Evolutionary conservation across 2,888 invertebrate species (phyloP).

Genomic region (Acheta domesticus): DNA sequence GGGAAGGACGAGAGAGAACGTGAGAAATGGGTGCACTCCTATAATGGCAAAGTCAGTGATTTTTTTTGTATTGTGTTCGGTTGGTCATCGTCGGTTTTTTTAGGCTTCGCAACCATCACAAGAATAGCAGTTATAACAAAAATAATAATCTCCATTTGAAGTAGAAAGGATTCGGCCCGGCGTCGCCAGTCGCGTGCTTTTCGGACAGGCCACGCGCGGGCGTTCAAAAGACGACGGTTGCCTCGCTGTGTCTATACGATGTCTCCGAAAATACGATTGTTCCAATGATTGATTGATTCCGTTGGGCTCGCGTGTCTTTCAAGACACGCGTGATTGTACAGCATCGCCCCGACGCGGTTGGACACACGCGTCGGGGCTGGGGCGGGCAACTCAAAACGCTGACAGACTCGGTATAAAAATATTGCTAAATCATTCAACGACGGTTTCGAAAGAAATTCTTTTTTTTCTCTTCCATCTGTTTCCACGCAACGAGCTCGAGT

Average conservation of each 20-base stretch:
- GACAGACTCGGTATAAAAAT: constrained; percentile 7
- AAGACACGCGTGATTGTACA: background rate
- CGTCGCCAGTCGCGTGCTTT: too few relatives aligned
- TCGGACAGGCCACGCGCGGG: background rate
- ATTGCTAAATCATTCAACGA: background rate
- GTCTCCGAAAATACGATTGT: constrained; percentile 18
- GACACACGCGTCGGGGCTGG: background rate
- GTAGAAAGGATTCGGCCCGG: background rate
- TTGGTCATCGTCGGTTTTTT: background rate
- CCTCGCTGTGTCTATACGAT: background rate
- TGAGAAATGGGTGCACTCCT: constrained; percentile 9
- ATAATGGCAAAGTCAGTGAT: constrained; percentile 1
- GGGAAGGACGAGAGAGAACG: background rate
- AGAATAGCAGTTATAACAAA: background rate
- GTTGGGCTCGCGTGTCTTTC: background rate
- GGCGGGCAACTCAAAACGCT: background rate
- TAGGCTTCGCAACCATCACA: background rate
- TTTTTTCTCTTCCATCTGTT: too few relatives aligned
- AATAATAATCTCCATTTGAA: constrained; percentile 9
- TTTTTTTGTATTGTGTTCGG: background rate
- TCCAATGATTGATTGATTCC: background rate
- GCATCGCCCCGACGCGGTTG: background rate
- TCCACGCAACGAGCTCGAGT: too few relatives aligned
- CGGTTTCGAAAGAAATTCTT: background rate
- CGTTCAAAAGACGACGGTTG: background rate